Conservation (phyloP, 1,140 invertebrate genomes). For the Drosophila equinoxialis region DNA sequence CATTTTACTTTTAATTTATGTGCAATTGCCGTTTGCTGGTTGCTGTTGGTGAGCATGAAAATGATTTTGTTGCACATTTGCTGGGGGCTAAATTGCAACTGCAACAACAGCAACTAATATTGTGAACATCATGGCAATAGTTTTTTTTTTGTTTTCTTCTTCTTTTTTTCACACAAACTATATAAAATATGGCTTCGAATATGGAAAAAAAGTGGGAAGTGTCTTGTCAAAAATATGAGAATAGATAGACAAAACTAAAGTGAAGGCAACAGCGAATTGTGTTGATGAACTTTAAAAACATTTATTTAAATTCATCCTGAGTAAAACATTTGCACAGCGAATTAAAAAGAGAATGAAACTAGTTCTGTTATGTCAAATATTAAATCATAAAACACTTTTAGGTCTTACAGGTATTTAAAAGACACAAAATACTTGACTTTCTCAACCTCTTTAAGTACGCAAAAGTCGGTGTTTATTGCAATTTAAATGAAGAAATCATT, state of each 20-base stretch:
- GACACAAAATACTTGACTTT: no score
- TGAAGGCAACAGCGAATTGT: background rate
- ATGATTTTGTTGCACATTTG: conserved; percentile 71
- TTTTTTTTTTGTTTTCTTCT: background rate
- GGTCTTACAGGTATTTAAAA: no score
- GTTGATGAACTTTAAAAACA: no score
- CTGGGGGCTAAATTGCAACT: conserved; percentile 46
- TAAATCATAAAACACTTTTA: no score
- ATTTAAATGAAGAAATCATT: no score
- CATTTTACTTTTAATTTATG: conserved; percentile 78
- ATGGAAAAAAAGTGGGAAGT: background rate
- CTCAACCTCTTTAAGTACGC: no score
- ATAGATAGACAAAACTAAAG: background rate
- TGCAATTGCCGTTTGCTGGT: conserved; percentile 41
- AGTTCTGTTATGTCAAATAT: no score
- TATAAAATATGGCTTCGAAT: background rate
- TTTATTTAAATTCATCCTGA: no score
- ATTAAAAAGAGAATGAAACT: no score
- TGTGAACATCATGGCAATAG: conserved; percentile 33
- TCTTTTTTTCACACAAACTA: conserved; percentile 1
- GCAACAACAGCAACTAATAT: conserved; percentile 49
- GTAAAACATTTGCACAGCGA: no score
- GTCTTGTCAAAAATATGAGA: background rate
- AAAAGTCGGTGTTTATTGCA: no score
- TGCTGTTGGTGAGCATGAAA: conserved; percentile 55